Evolutionary conservation across 2,113 vertebrate genomes (phyloP).

Genomic region (Lophochroa leadbeateri): DNA sequence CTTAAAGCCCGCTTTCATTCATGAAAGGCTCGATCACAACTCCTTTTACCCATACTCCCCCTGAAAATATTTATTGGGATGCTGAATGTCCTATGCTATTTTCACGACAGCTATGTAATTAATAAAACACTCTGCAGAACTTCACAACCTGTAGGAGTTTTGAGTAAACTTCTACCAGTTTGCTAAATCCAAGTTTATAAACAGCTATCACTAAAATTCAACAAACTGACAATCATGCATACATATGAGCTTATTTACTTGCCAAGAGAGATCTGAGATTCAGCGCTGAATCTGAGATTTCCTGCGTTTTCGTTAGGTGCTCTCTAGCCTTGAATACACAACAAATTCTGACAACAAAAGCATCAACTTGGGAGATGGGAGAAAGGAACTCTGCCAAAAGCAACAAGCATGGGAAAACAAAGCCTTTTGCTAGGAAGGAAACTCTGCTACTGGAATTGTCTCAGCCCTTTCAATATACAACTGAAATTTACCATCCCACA

Average conservation of each 20-base stretch:
- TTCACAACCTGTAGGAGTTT: background rate
- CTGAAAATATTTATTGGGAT: background rate
- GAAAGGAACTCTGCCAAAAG: conserved; percentile 22
- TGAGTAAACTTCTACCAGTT: background rate
- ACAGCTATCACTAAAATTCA: background rate
- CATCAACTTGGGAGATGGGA: background rate
- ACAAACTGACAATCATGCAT: background rate
- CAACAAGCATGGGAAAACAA: background rate
- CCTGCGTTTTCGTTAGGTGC: background rate
- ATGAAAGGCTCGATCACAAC: background rate
- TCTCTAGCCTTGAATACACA: background rate
- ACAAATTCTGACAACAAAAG: background rate
- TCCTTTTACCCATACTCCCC: background rate
- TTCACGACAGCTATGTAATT: background rate
- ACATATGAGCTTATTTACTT: background rate
- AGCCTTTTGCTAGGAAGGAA: background rate
- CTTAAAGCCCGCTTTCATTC: background rate
- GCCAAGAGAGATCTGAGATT: background rate
- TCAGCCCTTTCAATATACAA: background rate
- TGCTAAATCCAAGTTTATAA: background rate
- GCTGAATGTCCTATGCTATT: background rate
- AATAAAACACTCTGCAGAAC: background rate
- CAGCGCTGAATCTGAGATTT: background rate
- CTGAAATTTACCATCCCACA: background rate
- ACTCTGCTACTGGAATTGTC: background rate